Conservation (phyloP, 2,797 vertebrate genomes). For the Schizopygopsis pylzovi region DNA sequence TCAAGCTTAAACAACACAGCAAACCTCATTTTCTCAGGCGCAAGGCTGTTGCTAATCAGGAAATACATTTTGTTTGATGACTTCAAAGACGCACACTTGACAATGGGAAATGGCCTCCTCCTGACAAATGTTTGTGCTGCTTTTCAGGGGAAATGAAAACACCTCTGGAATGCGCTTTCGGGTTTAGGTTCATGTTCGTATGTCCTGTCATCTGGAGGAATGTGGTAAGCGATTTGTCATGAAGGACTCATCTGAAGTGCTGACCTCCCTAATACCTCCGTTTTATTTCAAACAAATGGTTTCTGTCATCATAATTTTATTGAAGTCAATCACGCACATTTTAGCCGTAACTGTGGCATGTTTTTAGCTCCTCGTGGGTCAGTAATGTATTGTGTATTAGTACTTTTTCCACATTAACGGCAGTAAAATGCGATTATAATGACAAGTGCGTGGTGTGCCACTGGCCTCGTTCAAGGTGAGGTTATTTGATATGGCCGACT, state of each 20-base stretch:
- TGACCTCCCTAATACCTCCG: not conserved
- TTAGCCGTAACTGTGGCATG: not conserved
- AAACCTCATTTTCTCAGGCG: conserved; percentile 41
- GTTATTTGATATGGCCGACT: conserved; percentile 61
- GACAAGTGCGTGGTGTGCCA: conserved; percentile 39
- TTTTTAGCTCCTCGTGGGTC: conserved; percentile 26
- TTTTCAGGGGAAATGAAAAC: conserved; percentile 44
- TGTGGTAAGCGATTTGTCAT: conserved; percentile 23
- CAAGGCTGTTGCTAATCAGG: conserved; percentile 62
- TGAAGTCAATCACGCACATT: conserved; percentile 2
- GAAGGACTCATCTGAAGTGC: conserved; percentile 17
- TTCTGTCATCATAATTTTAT: conserved; percentile 19
- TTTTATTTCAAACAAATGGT: conserved; percentile 13
- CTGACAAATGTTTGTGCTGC: conserved; percentile 46
- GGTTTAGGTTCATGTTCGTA: conserved; percentile 7
- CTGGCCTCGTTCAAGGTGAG: conserved; percentile 30
- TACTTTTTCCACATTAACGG: conserved; percentile 45
- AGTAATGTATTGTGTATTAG: conserved; percentile 28
- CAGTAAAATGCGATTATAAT: conserved; percentile 40
- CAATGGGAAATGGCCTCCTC: conserved; percentile 52
- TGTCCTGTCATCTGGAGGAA: conserved; percentile 28
- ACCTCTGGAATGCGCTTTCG: not conserved
- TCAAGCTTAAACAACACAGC: conserved; percentile 12
- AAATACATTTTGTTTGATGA: conserved; percentile 58
- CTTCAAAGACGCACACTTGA: conserved; percentile 65